A percentile compares a stretch with the other conserved stretches of the same genome.
phyloP scores from a whole-genome alignment of 2,113 vertebrate species.

The Malurus cyaneus region DNA sequence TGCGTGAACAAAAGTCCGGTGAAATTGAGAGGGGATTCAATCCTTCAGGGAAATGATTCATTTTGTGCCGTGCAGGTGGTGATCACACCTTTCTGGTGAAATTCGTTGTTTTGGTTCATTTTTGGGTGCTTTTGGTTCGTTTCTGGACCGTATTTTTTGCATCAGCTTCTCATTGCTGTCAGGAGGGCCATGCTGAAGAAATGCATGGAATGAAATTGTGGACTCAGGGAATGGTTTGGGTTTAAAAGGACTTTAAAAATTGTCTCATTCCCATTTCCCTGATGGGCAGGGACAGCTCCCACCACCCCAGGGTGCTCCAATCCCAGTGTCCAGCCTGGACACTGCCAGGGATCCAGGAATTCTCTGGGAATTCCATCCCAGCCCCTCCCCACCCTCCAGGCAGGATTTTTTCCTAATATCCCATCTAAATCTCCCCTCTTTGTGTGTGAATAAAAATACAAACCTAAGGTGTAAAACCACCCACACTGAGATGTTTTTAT shows the following conservation, averaged over 20 bases:
- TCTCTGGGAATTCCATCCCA: not conserved
- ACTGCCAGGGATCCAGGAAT: not conserved
- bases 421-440: not conserved
- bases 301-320: fast-evolving
- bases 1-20: not conserved
- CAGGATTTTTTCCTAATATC: not conserved
- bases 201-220: fast-evolving
- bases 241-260: not conserved
- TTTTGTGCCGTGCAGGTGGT: not conserved
- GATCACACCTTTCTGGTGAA: not conserved
- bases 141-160: not conserved
- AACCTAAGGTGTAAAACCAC: fast-evolving
- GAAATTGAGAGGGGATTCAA: not conserved
- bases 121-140: fast-evolving
- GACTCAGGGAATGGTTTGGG: not conserved
- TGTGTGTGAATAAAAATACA: fast-evolving
- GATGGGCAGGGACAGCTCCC: not conserved
- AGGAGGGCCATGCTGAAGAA: not conserved
- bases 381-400: not conserved
- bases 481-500: not conserved
- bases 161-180: fast-evolving
- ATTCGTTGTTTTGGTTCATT: not conserved
- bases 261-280: not conserved
- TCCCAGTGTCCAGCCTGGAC: not conserved
- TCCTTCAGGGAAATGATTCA: not conserved